Evolutionary conservation across 2,113 vertebrate genomes (phyloP), one percentile per base, ranked within the genome.

Genomic region (Ondatra zibethicus): DNA sequence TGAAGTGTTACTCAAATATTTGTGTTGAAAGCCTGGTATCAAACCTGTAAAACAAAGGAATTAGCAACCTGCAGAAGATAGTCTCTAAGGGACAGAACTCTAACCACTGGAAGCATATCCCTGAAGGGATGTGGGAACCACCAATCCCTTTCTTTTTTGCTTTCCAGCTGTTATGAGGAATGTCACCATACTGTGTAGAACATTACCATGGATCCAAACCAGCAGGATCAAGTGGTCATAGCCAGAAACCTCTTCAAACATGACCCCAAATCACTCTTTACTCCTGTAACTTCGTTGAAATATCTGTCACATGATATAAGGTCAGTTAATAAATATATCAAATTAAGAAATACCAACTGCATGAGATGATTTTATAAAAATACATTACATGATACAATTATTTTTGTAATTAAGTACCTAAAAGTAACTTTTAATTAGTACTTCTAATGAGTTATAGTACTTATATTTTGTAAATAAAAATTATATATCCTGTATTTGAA

Each of bases 381-480:
- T n/a, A 11, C 4, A 58, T 19, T 31, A 81, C 33, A 81, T 58
- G 19, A 23, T 33, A 12, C 58, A 81, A 27, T 61, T 82, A 21
- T 85, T 13, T 92, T 80, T 10, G 27, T 13, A 93, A 70, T 93
- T 61, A 52, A 90, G 61, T 52, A 61, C 42, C 93, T 72, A 84
- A 91, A 88, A 73, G 27, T 65, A 89, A 86, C 39, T 87, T 82
- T 3, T 7, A 76, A 76, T 3, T 8, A 76, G 76, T 58, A 42
- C 65, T 61, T 27, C 39, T 42, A 78, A 27, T 47, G 0, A 63
- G 68, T 84, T 94, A 5, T 36, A 87, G 85, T 78, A 91, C 12
- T 86, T 87, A 85, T 19, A 81, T 81, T 47, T 78, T 50, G 68
- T 80, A 77, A 58, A 45, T 80, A 87, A 86, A 66, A 96, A 52